A percentile compares a stretch with the other conserved stretches of the same genome.
phyloP scores from a whole-genome alignment of 2,113 vertebrate species.

The Semnornis frantzii region DNA sequence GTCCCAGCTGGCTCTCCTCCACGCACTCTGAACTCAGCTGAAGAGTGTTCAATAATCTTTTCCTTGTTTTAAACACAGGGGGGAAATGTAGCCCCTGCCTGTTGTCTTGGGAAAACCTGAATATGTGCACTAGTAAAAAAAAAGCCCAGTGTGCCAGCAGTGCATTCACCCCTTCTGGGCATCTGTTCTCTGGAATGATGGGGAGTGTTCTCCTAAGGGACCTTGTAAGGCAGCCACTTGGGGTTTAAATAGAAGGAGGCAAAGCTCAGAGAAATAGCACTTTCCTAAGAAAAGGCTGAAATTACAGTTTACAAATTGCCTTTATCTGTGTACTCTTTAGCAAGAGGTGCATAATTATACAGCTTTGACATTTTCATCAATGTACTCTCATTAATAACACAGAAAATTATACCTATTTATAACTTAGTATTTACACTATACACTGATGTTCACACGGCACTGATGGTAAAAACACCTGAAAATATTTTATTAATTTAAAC shows the following conservation, averaged over 20 bases:
- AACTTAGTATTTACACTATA: conserved; percentile 55
- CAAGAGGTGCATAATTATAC: conserved; percentile 42
- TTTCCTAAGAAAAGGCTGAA: not conserved
- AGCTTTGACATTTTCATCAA: conserved; percentile 65
- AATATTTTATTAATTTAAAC: conserved; percentile 30
- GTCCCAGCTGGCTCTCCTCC: not conserved
- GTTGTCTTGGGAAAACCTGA: not conserved
- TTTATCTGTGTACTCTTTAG: conserved; percentile 18
- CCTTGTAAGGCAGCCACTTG: not conserved
- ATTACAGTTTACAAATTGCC: conserved; percentile 23
- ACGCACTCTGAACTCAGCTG: not conserved
- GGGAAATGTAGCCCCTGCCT: not conserved
- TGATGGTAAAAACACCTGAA: conserved; percentile 14
- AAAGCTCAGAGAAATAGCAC: not conserved
- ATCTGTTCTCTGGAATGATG: not conserved
- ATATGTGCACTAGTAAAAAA: not conserved
- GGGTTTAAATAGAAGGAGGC: not conserved
- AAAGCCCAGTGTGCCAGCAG: not conserved
- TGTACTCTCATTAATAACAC: conserved; percentile 58
- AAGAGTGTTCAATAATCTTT: not conserved
- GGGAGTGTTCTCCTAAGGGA: not conserved
- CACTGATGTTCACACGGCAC: not conserved
- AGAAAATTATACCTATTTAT: conserved; percentile 64
- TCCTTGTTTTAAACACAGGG: not conserved
- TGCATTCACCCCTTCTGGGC: not conserved